Base-by-base conservation (phyloP, 2,888 invertebrate genomes). In the Mantis religiosa region DNA sequence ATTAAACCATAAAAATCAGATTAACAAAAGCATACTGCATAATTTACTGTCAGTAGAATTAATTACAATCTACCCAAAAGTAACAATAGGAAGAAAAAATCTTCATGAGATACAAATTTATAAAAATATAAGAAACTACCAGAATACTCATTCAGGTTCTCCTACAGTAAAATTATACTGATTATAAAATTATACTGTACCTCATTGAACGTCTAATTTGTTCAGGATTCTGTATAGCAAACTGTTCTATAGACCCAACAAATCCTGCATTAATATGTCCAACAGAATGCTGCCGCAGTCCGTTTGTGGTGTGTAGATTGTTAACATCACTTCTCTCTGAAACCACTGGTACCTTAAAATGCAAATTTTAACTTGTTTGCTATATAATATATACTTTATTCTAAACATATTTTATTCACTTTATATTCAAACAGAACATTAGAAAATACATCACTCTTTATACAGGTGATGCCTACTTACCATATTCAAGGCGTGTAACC, bases 401-500 rank as follows among this genome's bases (percentile, higher is more conserved):
- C 34, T 34, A 34, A 34, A 34, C 8, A 34, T 34, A 8, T 41
- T 41, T 41, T 41, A 41, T 12, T 9, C 12, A 41, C 41, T 41
- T 8, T 41, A 41, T 41, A 41, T 12, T 41, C 9, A 12, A 12
- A 41, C 3, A 41, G 0, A 12, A 41, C 12, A 41, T 9, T 41
- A 41, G 12, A 34, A 34, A 8, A 41, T 41, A 12, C 12, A 9
- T 41, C 12, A 12, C 54, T 71, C 20, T 6, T 3, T 71, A 6
- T 71, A 15, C 25, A 15, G 20, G 20, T 71, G 15, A 71, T 20
- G 54, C 20, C 25, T 28, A 90, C 91, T 91, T 91, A 93, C 93
- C 92, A 94, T 93, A 89, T 93, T 94, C 89, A 94, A 92, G 91
- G 94, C 94, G 91, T 93, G 93, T 89, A 94, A 91, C 91, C 94